Conservation (phyloP, 2,797 vertebrate genomes). For the Oryzias dopingdopingensis region DNA sequence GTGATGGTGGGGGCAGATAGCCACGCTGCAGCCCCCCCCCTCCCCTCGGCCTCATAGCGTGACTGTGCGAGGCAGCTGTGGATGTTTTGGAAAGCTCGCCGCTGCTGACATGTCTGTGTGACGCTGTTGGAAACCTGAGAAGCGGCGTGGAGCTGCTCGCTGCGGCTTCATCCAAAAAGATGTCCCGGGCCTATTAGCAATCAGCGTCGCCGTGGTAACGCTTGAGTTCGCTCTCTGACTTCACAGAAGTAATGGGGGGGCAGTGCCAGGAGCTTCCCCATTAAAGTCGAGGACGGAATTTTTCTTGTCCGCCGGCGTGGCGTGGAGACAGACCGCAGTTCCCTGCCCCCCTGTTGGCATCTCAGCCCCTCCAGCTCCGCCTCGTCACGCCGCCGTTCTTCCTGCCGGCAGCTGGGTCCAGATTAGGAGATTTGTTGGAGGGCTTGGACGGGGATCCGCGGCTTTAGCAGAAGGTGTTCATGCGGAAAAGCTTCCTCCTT, state of each 20-base stretch:
- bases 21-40: background rate
- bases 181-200: conserved; percentile 66
- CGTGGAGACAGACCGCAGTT: too few relatives aligned
- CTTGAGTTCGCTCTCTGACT: conserved; percentile 41
- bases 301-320: too few relatives aligned
- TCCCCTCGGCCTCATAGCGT: conserved; percentile 45
- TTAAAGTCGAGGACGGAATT: too few relatives aligned
- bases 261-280: too few relatives aligned
- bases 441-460: too few relatives aligned
- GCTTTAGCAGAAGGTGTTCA: too few relatives aligned
- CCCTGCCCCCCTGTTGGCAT: too few relatives aligned
- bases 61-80: conserved; percentile 54
- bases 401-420: too few relatives aligned
- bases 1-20: conserved; percentile 43
- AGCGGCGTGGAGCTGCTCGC: conserved; percentile 50
- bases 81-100: conserved; percentile 57
- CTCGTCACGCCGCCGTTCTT: too few relatives aligned
- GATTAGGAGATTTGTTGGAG: too few relatives aligned
- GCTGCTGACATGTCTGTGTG: conserved; percentile 64
- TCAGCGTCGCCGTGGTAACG: conserved; percentile 58
- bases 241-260: conserved; percentile 12
- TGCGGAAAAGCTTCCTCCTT: too few relatives aligned
- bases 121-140: conserved; percentile 54
- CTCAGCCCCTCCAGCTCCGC: too few relatives aligned
- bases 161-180: conserved; percentile 31